Conservation (phyloP, 1,140 invertebrate genomes). For the Magallana ariakensis region DNA sequence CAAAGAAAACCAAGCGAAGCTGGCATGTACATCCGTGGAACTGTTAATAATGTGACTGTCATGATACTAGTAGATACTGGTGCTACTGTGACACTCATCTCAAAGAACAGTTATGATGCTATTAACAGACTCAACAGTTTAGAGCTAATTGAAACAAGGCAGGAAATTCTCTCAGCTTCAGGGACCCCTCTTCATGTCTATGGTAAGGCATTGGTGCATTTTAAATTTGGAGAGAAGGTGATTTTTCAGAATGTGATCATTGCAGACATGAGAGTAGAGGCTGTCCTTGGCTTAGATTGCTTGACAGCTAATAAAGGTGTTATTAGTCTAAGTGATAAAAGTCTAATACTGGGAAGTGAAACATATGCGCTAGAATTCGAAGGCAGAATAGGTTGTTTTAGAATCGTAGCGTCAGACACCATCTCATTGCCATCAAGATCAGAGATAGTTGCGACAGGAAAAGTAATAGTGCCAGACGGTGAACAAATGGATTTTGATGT, state of each 20-base stretch:
- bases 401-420: not conserved
- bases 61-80: conserved; percentile 48
- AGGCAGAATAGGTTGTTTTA: conserved; percentile 46
- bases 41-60: conserved; percentile 1
- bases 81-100: conserved; percentile 48
- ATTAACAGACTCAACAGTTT: not conserved
- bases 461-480: not conserved
- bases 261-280: conserved; percentile 46
- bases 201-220: conserved; percentile 3
- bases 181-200: not conserved
- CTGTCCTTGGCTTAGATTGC: conserved; percentile 48
- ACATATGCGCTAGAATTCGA: not conserved
- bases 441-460: not conserved
- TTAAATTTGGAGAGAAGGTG: not conserved
- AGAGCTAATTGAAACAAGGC: not conserved
- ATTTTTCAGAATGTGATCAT: conserved; percentile 17
- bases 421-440: conserved; percentile 16
- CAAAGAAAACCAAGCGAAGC: not conserved
- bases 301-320: not conserved
- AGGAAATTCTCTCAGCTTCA: conserved; percentile 1
- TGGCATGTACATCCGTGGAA: conserved; percentile 40
- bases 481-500: not conserved
- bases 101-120: not conserved
- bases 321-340: conserved; percentile 41
- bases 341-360: conserved; percentile 11